These are phyloP conservation scores for Iguana delicatissima DNA, from an alignment of 2,797 vertebrate genomes.

Conservation along the genomic window DNA sequence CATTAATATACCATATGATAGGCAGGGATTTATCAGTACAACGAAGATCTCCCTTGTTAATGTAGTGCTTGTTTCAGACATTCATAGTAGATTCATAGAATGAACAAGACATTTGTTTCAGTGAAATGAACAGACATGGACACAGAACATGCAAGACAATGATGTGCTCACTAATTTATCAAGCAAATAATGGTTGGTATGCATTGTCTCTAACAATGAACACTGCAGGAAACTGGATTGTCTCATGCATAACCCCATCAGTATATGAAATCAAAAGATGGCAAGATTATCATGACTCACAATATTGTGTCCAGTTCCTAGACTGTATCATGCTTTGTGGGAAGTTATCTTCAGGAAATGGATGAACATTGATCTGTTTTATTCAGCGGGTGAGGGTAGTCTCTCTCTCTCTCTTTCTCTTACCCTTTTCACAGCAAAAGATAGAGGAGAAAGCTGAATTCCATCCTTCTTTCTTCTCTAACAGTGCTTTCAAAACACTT, in stretches of 20 bases:
- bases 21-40: neutral
- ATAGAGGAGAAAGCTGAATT: neutral
- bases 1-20: neutral
- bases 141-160: neutral
- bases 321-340: neutral
- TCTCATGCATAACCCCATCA: conserved; percentile 14
- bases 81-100: neutral
- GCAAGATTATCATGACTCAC: neutral
- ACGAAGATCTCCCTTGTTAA: neutral
- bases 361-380: conserved; percentile 14
- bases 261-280: neutral
- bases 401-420: no score
- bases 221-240: neutral
- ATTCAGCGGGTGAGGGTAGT: neutral
- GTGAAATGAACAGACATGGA: neutral
- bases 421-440: no score
- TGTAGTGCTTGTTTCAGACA: neutral
- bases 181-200: neutral
- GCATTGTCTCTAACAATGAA: neutral
- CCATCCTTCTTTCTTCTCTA: neutral
- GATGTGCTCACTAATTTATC: neutral
- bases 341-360: conserved; percentile 20
- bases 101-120: neutral
- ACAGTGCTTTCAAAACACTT: neutral
- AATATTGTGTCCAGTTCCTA: conserved; percentile 14